phyloP scores from a whole-genome alignment of 2,797 vertebrate genomes.

The Acrossocheilus fasciatus region DNA sequence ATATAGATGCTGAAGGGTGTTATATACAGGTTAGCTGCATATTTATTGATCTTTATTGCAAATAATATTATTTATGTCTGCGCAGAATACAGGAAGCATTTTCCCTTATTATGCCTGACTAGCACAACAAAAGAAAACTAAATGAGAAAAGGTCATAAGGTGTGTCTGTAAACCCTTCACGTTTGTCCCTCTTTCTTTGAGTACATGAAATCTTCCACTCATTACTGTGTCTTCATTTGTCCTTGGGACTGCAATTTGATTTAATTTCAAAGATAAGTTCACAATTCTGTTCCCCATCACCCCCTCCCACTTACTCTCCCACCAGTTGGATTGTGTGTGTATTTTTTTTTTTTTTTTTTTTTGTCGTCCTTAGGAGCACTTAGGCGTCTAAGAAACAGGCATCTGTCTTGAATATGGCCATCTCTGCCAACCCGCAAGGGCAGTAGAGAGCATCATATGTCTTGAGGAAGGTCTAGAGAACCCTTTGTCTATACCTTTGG shows the following conservation, averaged over 20 bases:
- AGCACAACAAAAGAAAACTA: slow-evolving; percentile 22
- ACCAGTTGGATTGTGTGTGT: slow-evolving; percentile 49
- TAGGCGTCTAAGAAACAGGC: slow-evolving; percentile 60
- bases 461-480: slow-evolving; percentile 58
- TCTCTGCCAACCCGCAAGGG: slow-evolving; percentile 62
- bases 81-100: slow-evolving; percentile 2
- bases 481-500: slow-evolving; percentile 64
- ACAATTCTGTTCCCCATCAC: slow-evolving; percentile 42
- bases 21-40: slow-evolving; percentile 50
- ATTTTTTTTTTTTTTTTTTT: slow-evolving; percentile 9
- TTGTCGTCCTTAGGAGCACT: slow-evolving; percentile 58
- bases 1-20: slow-evolving; percentile 6
- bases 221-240: slow-evolving; percentile 57
- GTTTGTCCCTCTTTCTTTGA: slow-evolving; percentile 49
- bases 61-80: slow-evolving; percentile 40
- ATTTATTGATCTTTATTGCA: slow-evolving; percentile 31
- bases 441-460: slow-evolving; percentile 62
- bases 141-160: slow-evolving; percentile 42
- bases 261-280: slow-evolving; percentile 64
- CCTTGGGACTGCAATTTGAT: slow-evolving; percentile 60
- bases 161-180: slow-evolving; percentile 47
- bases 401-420: slow-evolving; percentile 63
- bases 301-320: slow-evolving; percentile 39
- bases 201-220: slow-evolving; percentile 53
- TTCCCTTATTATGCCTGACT: slow-evolving; percentile 21